Evolutionary conservation across 1,140 invertebrate genomes (phyloP), one percentile per base, ranked within the genome.

Genomic region (Conus ventricosus): DNA sequence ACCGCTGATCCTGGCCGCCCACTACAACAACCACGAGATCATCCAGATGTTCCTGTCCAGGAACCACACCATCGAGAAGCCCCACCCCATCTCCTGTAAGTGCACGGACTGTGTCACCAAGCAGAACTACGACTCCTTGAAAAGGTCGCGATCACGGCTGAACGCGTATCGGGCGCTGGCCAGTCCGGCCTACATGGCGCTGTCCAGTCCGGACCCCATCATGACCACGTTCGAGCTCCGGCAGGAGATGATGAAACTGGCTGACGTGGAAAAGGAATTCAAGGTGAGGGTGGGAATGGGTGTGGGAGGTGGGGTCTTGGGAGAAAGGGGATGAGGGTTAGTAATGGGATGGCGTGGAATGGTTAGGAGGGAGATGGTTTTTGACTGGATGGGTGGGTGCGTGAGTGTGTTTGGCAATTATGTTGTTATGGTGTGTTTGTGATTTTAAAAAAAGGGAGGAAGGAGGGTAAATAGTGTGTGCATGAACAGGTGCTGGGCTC

Each of bases 151-250:
- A 88, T 95, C 95, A 53, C 87, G 95, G 51, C 89, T 95, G 60
- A 95, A 95, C 89, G 94, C 95, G 13, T 95, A 95, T 91, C 89
- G 94, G 57, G 95, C 94, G 27, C 89, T 95, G 71, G 94, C 95
- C 53, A 95, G 95, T 87, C 95, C 95, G 11, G 95, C 96, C 0
- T 97, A 97, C 91, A 96, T 97, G 91, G 96, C 96, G 55, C 96
- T 97, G 88, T 96, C 96, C 0, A 96, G 96, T 1, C 93, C 96
- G 13, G 97, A 97, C 94, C 97, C 97, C 0, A 96, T 97, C 82
- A 95, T 97, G 86, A 95, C 96, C 20, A 96, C 96, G 0, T 97
- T 97, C 92, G 93, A 95, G 89, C 94, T 97, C n/a, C 95, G 96
- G 15, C 91, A 94, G 27, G 96, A 97, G 90, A 94, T 97, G 85